These are phyloP conservation scores for Gobio occitaniae DNA, from an alignment of 2,797 vertebrate species.

Conservation along the genomic window DNA sequence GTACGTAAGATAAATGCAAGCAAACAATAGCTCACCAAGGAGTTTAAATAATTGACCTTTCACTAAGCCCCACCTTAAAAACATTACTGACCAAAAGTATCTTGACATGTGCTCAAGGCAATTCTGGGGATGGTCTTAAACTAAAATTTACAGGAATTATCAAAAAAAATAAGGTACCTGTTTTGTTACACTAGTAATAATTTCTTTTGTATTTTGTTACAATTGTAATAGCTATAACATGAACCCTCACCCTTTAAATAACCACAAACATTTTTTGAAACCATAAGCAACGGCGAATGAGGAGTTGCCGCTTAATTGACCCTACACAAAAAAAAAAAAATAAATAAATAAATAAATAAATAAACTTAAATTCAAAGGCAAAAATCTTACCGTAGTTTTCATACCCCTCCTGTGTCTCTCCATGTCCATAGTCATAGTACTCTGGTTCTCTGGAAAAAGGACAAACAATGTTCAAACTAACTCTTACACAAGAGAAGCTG, in stretches of 20 bases:
- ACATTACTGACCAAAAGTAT: background rate
- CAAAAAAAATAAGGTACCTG: background rate
- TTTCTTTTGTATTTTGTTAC: too few relatives aligned
- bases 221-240: background rate
- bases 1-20: background rate
- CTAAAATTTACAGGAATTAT: background rate
- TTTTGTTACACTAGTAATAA: background rate
- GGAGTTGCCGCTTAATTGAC: too few relatives aligned
- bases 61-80: background rate
- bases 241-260: background rate
- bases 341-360: too few relatives aligned
- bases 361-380: background rate
- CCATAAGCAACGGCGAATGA: background rate
- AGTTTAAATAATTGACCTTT: background rate
- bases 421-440: slow-evolving; percentile 98
- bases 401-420: slow-evolving; percentile 92
- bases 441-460: slow-evolving; percentile 87
- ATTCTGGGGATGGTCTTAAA: background rate
- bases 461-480: slow-evolving; percentile 2
- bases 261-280: background rate
- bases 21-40: background rate
- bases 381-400: slow-evolving; percentile 89
- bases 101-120: background rate
- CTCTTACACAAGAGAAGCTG: slow-evolving; percentile 14
- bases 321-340: background rate